Evolutionary conservation across 2,797 vertebrate species (phyloP).

Genomic region (Echiichthys vipera): DNA sequence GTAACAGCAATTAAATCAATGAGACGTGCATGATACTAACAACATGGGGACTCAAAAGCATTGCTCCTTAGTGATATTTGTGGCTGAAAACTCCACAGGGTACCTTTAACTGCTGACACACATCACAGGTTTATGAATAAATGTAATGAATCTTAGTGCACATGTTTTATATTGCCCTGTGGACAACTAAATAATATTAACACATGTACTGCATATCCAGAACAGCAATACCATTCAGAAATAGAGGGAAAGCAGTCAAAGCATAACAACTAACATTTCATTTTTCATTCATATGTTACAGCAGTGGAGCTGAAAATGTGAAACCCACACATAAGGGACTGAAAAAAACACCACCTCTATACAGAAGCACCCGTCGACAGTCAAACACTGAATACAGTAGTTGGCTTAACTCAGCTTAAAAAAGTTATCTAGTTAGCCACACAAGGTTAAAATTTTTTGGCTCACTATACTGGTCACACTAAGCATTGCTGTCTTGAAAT

Average conservation of each 20-base stretch:
- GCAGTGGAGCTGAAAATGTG: background rate
- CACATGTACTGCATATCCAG: background rate
- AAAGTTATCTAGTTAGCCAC: too few relatives aligned
- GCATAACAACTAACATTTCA: background rate
- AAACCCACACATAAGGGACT: background rate
- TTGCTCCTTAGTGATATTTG: constrained; percentile 11
- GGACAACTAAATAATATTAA: constrained; percentile 1
- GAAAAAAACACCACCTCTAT: background rate
- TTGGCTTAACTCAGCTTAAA: too few relatives aligned
- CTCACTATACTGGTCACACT: too few relatives aligned
- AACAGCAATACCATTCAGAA: background rate
- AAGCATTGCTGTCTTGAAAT: too few relatives aligned
- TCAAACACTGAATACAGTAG: background rate
- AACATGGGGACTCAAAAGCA: background rate
- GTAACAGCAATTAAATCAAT: background rate
- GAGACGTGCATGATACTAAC: background rate
- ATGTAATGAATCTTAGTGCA: background rate
- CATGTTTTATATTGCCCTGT: background rate
- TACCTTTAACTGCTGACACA: background rate
- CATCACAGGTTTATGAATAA: constrained; percentile 12
- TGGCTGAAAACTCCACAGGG: constrained; percentile 11
- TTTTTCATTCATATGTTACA: background rate
- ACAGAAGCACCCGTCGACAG: background rate
- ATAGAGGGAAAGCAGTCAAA: background rate
- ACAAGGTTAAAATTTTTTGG: too few relatives aligned